Conservation (phyloP, 1,140 invertebrate genomes). For the Gryllus bimaculatus region DNA sequence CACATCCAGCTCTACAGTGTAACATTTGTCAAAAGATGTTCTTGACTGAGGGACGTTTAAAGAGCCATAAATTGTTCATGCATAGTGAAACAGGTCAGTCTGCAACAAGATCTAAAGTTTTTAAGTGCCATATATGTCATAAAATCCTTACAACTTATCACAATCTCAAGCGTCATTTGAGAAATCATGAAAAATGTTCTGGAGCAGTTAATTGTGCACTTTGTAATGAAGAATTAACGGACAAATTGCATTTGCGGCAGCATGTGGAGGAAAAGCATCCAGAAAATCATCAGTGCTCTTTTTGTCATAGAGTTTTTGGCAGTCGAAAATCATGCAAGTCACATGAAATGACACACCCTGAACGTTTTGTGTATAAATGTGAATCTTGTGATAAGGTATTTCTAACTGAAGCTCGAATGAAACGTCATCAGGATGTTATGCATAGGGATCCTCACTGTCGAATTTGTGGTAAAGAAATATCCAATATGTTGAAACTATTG, state of each 20-base stretch:
- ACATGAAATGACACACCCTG: conserved; percentile 18
- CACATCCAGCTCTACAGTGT: conserved; percentile 13
- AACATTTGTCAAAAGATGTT: conserved; percentile 14
- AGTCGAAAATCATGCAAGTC: conserved; percentile 11
- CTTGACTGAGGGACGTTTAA: conserved; percentile 10
- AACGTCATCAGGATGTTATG: conserved; percentile 14
- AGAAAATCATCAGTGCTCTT: conserved; percentile 14
- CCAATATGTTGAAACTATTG: conserved; percentile 14
- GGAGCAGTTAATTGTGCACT: conserved; percentile 11
- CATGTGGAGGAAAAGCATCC: conserved; percentile 18
- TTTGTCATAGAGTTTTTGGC: conserved; percentile 18
- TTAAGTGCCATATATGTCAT: conserved; percentile 16
- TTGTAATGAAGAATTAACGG: conserved; percentile 15
- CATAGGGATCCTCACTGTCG: conserved; percentile 21
- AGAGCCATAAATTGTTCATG: conserved; percentile 10
- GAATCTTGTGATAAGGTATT: conserved; percentile 20
- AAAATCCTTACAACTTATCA: conserved; percentile 17
- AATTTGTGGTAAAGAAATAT: conserved; percentile 20
- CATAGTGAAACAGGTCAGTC: conserved; percentile 8
- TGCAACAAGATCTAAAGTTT: background rate
- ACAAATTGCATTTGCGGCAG: conserved; percentile 11
- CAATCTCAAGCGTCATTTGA: conserved; percentile 19
- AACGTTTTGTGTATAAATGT: conserved; percentile 16
- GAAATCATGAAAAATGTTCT: conserved; percentile 14
- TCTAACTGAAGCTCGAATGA: conserved; percentile 9